phyloP scores from a whole-genome alignment of 2,797 vertebrate species.

The Myripristis murdjan region DNA sequence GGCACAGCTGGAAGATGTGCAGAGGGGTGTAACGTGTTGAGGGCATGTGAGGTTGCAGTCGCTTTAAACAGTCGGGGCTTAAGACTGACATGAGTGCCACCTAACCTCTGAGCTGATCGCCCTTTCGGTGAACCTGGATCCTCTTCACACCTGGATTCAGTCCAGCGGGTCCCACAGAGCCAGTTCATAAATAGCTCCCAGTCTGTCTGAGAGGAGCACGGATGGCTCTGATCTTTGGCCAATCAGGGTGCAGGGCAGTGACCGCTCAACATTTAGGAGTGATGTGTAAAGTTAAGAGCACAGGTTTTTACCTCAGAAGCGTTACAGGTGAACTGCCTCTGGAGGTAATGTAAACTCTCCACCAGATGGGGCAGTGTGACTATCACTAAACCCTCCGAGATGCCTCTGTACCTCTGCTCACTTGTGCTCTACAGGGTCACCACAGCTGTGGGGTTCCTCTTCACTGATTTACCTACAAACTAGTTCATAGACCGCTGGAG shows the following conservation, averaged over 20 bases:
- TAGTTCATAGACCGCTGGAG: too few relatives aligned
- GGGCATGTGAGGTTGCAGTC: too few relatives aligned
- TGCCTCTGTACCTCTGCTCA: background rate
- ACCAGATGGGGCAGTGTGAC: conserved; percentile 9
- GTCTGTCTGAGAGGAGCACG: background rate
- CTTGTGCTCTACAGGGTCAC: background rate
- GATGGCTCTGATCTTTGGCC: too few relatives aligned
- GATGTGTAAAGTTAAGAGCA: too few relatives aligned
- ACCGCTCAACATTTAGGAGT: background rate
- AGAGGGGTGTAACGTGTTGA: too few relatives aligned
- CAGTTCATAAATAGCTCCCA: conserved; percentile 11
- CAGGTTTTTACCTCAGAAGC: too few relatives aligned
- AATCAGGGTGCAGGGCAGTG: background rate
- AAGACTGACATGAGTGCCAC: background rate
- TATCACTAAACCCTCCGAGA: background rate
- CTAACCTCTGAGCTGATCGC: background rate
- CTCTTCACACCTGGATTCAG: background rate
- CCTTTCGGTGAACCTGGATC: background rate
- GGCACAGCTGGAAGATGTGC: too few relatives aligned
- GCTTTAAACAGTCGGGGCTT: too few relatives aligned
- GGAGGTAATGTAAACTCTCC: background rate
- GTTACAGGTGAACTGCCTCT: background rate
- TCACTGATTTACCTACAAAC: background rate
- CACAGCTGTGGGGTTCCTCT: background rate
- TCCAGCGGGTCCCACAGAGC: conserved; percentile 6